Evolutionary conservation across 1,140 invertebrate species (phyloP), one percentile per base, ranked within the genome.

Genomic region (Listronotus bonariensis): DNA sequence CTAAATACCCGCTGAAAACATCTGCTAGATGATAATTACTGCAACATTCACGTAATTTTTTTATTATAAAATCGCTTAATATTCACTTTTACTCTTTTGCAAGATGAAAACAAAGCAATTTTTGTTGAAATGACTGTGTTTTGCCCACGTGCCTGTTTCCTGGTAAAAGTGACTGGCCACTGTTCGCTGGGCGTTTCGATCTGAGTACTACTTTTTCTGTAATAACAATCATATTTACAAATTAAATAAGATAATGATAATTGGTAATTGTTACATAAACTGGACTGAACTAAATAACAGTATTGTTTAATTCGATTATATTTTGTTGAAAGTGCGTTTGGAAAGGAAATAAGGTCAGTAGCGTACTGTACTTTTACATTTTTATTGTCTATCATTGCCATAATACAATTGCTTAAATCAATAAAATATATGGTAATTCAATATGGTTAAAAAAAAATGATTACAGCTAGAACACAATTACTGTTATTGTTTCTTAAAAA

Each of bases 211-310:
- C 32, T 63, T 63, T 63, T 11, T n/a, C 38, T n/a, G 48, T 54
- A 62, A 41, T 38, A 36, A 46, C 42, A 63, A 56, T 62, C 55
- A 63, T 56, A 46, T 26, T 56, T 26, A 56, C 52, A 49, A 55
- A 63, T 63, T 63, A 55, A 63, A 63, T 55, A 52, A 63, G 34
- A 48, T 63, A 63, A 62, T 54, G 51, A 62, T 62, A 53, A 62
- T 62, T 62, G 59, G 59, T 56, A 63, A 63, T 63, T 55, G 61
- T 56, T 63, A 63, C 61, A 63, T 63, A 63, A 63, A 48, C 61
- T 26, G 41, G 41, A 18, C 14, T 45, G 59, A 8, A 42, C 12
- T 43, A 45, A 53, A 62, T 62, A 62, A 54, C 31, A 34, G 10
- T 26, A 45, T 53, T 62, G 49, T 62, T 40, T 53, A 62, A 54